Conservation (phyloP, 2,113 vertebrate genomes). For the Polypterus senegalus region DNA sequence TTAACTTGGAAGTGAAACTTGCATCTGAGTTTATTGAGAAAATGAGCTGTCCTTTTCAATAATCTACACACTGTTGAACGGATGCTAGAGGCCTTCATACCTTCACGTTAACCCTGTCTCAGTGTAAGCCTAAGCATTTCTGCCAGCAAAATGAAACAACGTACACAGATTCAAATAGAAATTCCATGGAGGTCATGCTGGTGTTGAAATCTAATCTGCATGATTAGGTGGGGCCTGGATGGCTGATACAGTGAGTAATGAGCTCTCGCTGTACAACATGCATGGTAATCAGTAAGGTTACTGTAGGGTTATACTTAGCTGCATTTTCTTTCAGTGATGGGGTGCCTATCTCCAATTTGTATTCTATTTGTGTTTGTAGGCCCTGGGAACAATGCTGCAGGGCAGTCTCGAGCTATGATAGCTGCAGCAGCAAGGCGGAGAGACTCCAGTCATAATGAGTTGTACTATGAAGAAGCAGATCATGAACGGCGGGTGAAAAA, state of each 20-base stretch:
- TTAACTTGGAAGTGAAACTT: too few relatives aligned
- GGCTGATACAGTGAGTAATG: not conserved
- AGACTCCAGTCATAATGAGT: conserved; percentile 78
- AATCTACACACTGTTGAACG: too few relatives aligned
- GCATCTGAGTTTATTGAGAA: too few relatives aligned
- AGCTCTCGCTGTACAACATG: not conserved
- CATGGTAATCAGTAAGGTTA: not conserved
- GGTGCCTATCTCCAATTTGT: not conserved
- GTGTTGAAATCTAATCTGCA: too few relatives aligned
- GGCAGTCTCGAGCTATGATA: conserved; percentile 75
- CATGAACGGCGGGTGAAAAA: conserved; percentile 50
- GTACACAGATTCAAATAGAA: too few relatives aligned
- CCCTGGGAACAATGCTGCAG: conserved; percentile 55
- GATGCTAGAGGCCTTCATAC: too few relatives aligned
- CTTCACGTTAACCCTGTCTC: too few relatives aligned
- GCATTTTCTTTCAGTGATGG: not conserved
- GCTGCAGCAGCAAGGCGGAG: conserved; percentile 66
- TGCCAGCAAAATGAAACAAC: too few relatives aligned
- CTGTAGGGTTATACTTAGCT: not conserved
- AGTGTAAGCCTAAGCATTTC: too few relatives aligned
- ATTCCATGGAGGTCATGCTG: too few relatives aligned
- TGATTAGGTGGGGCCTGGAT: too few relatives aligned
- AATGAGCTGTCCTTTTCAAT: too few relatives aligned
- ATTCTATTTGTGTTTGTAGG: conserved; percentile 31
- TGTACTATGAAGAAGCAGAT: conserved; percentile 71